These are phyloP conservation scores for Heliconius aoede DNA, from an alignment of 2,888 invertebrate genomes.

Conservation along the genomic window DNA sequence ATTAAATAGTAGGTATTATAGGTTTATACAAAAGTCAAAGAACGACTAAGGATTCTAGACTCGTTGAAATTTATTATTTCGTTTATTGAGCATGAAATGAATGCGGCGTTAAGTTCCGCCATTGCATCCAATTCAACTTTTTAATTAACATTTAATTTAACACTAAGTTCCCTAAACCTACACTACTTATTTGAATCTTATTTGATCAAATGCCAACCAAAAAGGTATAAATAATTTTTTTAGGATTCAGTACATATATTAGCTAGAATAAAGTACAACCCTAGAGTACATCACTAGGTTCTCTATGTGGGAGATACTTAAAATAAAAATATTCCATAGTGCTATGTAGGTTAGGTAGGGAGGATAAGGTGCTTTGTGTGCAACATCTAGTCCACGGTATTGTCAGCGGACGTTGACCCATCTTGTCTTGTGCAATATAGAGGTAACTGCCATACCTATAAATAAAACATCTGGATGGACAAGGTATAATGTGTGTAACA, in stretches of 20 bases:
- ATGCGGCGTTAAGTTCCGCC: no score
- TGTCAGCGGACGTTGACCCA: constrained; percentile 70
- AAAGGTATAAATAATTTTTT: no score
- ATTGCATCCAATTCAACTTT: no score
- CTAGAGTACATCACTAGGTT: background rate
- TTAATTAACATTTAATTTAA: no score
- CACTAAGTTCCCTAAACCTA: background rate
- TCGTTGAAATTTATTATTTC: background rate
- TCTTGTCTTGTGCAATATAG: constrained; percentile 63
- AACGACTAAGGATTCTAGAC: background rate
- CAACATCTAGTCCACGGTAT: constrained; percentile 50
- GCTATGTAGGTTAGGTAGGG: constrained; percentile 10
- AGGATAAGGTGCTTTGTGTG: constrained; percentile 17
- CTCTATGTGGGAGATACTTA: background rate
- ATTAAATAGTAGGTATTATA: background rate
- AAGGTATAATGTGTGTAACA: background rate
- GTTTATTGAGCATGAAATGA: no score
- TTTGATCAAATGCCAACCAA: no score
- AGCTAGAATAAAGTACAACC: background rate
- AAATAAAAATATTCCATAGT: constrained; percentile 3
- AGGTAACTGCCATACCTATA: constrained; percentile 1
- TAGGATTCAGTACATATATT: background rate
- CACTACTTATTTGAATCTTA: background rate
- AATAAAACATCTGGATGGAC: background rate
- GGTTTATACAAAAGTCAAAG: background rate